These are phyloP conservation scores for Platysteira castanea DNA, from an alignment of 2,113 vertebrate genomes.

Conservation along the genomic window DNA sequence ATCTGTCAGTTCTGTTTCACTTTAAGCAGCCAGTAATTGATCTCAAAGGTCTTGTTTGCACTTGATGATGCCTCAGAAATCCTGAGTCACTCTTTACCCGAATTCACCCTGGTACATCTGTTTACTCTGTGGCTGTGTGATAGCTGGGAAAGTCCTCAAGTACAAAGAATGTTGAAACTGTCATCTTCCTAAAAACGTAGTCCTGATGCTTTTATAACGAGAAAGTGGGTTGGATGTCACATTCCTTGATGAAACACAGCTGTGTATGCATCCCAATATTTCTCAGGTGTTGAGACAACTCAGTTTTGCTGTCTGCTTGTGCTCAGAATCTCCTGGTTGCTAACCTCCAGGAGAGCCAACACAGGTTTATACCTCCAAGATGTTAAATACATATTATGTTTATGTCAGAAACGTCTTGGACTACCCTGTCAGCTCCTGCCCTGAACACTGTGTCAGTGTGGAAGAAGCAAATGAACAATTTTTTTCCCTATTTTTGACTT, in stretches of 20 bases:
- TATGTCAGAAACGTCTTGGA: background rate
- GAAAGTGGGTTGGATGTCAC: background rate
- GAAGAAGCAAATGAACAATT: background rate
- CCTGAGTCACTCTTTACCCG: constrained; percentile 53
- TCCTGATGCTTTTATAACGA: background rate
- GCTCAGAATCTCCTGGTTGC: background rate
- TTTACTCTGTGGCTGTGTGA: background rate
- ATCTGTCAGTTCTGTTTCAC: constrained; percentile 20
- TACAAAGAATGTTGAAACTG: background rate
- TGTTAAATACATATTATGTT: background rate
- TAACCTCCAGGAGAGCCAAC: background rate
- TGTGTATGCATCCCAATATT: background rate
- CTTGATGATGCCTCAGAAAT: constrained; percentile 29
- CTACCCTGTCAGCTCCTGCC: background rate
- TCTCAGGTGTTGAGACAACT: background rate
- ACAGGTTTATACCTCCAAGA: background rate
- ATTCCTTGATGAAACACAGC: background rate
- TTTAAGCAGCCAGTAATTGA: constrained; percentile 13
- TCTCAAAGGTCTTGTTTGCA: constrained; percentile 55
- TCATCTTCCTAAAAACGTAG: background rate
- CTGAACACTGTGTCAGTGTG: background rate
- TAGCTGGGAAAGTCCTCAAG: constrained; percentile 26
- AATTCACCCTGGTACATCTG: background rate
- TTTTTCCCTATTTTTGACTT: background rate
- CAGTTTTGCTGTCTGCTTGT: background rate